These are phyloP conservation scores for Globicephala melas DNA, from an alignment of 2,113 vertebrate species.

Conservation along the genomic window DNA sequence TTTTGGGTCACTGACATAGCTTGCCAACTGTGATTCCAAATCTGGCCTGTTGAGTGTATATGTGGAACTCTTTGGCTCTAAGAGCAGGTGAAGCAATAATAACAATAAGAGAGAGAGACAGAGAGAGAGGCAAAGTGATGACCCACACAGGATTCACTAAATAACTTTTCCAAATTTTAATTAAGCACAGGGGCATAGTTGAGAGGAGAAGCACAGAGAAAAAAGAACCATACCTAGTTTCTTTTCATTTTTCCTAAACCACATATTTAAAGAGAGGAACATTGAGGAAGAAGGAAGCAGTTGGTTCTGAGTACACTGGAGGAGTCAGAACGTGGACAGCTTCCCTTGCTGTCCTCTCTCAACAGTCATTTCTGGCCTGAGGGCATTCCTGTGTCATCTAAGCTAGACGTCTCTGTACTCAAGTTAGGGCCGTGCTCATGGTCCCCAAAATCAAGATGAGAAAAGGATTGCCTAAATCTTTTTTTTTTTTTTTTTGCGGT, in stretches of 20 bases:
- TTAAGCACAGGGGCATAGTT: not conserved
- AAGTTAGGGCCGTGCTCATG: no score
- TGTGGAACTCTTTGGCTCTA: not conserved
- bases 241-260: not conserved
- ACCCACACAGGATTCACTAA: not conserved
- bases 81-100: not conserved
- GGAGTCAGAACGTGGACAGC: no score
- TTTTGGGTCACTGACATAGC: not conserved
- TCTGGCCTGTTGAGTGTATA: not conserved
- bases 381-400: not conserved
- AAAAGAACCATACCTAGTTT: not conserved
- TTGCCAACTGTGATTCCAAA: not conserved
- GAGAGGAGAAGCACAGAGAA: not conserved
- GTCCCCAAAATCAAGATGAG: no score
- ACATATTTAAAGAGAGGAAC: not conserved
- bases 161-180: not conserved
- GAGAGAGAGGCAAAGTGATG: not conserved
- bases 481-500: no score
- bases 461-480: no score
- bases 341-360: no score
- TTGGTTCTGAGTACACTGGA: not conserved
- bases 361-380: not conserved
- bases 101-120: not conserved
- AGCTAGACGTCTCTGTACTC: not conserved
- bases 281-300: not conserved